phyloP scores from a whole-genome alignment of 2,888 invertebrate species.

The Lasioglossum morio region DNA sequence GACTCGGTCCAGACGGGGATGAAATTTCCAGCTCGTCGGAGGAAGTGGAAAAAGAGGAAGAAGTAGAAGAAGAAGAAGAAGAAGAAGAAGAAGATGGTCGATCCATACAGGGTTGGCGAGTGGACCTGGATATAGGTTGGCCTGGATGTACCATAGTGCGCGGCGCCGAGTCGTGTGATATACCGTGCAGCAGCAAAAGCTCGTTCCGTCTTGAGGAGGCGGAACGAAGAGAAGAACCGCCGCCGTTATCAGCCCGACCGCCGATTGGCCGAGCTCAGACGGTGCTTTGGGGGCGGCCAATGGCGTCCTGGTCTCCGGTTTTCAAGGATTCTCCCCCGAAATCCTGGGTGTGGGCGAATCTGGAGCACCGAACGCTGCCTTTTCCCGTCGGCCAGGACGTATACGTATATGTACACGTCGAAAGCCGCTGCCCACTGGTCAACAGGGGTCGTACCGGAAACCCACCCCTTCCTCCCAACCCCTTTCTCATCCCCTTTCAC shows the following conservation, averaged over 20 bases:
- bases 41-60: not conserved
- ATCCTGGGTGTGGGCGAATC: conserved; percentile 65
- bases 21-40: conserved; percentile 53
- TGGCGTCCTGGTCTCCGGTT: conserved; percentile 82
- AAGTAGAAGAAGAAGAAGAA: not conserved
- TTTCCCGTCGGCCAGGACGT: conserved; percentile 35
- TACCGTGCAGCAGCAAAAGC: conserved; percentile 63
- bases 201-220: conserved; percentile 82
- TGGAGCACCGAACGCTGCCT: conserved; percentile 19
- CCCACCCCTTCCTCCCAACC: not conserved
- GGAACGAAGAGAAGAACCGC: conserved; percentile 80
- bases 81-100: conserved; percentile 67
- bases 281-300: conserved; percentile 76
- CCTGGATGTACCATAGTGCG: conserved; percentile 39
- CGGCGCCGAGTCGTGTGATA: conserved; percentile 48
- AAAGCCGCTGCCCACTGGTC: conserved; percentile 74
- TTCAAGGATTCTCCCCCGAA: conserved; percentile 80
- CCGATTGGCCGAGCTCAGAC: conserved; percentile 80
- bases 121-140: conserved; percentile 35
- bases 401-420: conserved; percentile 55
- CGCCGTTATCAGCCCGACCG: conserved; percentile 81
- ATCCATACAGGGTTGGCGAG: conserved; percentile 42
- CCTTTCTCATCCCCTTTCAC: conserved; percentile 22
- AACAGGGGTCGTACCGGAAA: conserved; percentile 35
- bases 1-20: conserved; percentile 44